A percentile compares a stretch with the other conserved stretches of the same genome.
Evolutionary conservation across 2,113 vertebrate species (phyloP).

Genomic region (Panthera tigris): DNA sequence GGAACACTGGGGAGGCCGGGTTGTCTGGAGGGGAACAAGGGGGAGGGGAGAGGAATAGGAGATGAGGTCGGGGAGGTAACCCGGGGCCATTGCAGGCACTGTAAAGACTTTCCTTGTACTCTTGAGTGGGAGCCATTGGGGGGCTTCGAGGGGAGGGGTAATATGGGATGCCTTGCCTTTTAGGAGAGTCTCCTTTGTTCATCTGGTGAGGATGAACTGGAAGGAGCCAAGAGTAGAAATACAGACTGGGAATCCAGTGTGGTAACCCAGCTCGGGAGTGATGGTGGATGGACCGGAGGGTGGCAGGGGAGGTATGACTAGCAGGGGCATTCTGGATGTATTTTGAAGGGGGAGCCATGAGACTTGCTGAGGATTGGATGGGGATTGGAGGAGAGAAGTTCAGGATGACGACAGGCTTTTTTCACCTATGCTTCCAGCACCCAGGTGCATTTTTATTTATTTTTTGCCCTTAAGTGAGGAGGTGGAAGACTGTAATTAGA

Average conservation of each 20-base stretch:
- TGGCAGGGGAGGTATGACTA: fast-evolving
- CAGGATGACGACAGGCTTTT: no score
- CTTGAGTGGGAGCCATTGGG: neutral
- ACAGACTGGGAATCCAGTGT: neutral
- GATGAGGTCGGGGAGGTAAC: neutral
- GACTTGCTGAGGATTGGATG: neutral
- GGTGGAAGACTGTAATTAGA: neutral
- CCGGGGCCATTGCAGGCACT: neutral
- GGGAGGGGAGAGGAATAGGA: neutral
- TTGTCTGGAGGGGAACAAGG: neutral
- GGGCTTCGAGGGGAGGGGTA: neutral
- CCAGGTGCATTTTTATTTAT: neutral
- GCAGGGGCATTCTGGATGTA: neutral
- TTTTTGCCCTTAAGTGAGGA: neutral
- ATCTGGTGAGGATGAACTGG: neutral
- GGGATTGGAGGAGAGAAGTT: neutral
- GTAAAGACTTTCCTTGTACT: neutral
- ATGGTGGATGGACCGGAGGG: fast-evolving
- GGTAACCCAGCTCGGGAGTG: neutral
- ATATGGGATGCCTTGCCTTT: neutral
- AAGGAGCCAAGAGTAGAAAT: neutral
- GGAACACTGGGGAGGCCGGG: neutral
- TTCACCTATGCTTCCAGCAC: no score
- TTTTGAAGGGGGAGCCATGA: neutral
- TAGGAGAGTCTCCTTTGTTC: neutral